Percentiles rank a stretch among this genome's conserved stretches.
phyloP scores from a whole-genome alignment of 2,797 vertebrate species.

The Echiichthys vipera region DNA sequence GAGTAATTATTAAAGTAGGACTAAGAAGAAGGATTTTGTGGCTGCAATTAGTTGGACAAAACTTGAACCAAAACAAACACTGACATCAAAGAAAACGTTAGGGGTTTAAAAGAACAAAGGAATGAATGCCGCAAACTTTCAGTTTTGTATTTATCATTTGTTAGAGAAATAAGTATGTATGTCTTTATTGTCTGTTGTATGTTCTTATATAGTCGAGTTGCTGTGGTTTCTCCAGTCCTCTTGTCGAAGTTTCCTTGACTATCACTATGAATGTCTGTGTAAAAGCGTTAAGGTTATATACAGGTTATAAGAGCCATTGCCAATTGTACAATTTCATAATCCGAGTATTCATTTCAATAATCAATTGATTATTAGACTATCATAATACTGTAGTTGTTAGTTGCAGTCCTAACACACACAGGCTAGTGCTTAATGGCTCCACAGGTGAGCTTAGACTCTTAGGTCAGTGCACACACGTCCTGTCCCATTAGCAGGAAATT shows the following conservation, averaged over 20 bases:
- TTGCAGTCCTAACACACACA: no score
- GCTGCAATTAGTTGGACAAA: constrained; percentile 15
- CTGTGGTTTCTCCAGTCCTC: no score
- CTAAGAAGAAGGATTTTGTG: constrained; percentile 1
- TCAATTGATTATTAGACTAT: no score
- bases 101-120: background rate
- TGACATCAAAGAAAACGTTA: background rate
- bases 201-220: no score
- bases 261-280: no score
- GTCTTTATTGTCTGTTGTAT: background rate
- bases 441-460: constrained; percentile 38
- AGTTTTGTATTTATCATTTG: background rate
- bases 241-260: no score
- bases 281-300: no score
- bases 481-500: constrained; percentile 57
- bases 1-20: constrained; percentile 15
- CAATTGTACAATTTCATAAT: no score
- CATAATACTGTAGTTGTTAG: no score
- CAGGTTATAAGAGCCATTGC: no score
- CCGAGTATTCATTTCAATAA: no score
- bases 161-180: background rate
- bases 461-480: constrained; percentile 1
- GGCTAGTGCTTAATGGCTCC: constrained; percentile 23
- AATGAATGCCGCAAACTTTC: background rate
- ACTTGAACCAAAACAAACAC: constrained; percentile 5